Percentiles rank a stretch among this genome's conserved stretches.
These are phyloP conservation scores for Chaetura pelagica DNA, from an alignment of 2,113 vertebrate species.

Conservation along the genomic window DNA sequence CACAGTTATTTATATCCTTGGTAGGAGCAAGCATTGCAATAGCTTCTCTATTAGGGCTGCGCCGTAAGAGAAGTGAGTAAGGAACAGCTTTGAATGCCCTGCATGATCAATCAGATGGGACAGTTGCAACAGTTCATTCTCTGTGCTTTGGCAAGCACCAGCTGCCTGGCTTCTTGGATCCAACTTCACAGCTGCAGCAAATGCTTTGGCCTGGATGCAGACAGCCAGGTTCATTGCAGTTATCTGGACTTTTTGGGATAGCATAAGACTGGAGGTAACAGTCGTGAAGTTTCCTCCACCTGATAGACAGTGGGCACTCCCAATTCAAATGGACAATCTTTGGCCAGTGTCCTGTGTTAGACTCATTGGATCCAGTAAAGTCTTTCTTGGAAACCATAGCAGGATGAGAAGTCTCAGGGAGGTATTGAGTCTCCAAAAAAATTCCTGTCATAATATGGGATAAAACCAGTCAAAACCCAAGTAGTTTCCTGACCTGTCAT, in stretches of 20 bases:
- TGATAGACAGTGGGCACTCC: not conserved
- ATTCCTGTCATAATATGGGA: not conserved
- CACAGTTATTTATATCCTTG: not conserved
- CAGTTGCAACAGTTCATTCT: not conserved
- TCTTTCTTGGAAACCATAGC: not conserved
- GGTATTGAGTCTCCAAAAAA: not conserved
- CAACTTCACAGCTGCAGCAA: not conserved
- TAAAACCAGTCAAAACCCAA: not conserved
- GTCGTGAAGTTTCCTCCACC: not conserved
- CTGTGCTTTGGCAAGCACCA: not conserved
- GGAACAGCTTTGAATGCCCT: slow-evolving; percentile 8
- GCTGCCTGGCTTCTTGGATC: not conserved
- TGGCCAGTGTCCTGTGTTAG: not conserved
- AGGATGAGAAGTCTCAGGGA: not conserved
- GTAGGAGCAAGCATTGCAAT: not conserved
- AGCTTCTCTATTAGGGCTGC: not conserved
- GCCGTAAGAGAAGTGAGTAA: not conserved
- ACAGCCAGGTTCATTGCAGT: not conserved
- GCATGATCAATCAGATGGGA: slow-evolving; percentile 8
- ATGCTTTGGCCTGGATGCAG: not conserved
- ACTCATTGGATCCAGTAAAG: not conserved
- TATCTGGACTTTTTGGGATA: not conserved
- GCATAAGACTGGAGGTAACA: not conserved
- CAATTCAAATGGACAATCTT: not conserved
- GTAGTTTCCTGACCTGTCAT: not conserved